Conservation (phyloP, 2,888 invertebrate genomes). For the Carabus problematicus region DNA sequence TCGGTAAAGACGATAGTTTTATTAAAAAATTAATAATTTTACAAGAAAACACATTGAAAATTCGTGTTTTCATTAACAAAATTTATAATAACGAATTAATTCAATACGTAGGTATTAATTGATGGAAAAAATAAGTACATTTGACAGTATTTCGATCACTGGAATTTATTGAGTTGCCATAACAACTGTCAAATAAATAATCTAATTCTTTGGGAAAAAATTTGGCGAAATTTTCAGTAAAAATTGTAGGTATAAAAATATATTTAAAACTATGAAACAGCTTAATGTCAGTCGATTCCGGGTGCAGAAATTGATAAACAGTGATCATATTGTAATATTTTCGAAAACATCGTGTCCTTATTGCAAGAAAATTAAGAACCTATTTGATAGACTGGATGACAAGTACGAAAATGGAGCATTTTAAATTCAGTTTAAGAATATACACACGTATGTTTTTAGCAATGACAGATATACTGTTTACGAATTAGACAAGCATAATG, state of each 20-base stretch:
- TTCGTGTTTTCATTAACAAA: no score
- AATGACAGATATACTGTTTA: constrained; percentile 19
- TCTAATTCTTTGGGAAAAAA: not conserved
- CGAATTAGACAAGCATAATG: constrained; percentile 31
- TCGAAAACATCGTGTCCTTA: constrained; percentile 38
- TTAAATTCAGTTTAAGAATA: no score
- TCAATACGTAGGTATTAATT: no score
- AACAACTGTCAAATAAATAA: constrained; percentile 19
- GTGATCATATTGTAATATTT: constrained; percentile 33
- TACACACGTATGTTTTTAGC: not conserved
- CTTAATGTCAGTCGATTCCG: not conserved
- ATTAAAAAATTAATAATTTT: no score
- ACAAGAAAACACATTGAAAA: no score
- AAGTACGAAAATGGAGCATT: no score
- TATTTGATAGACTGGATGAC: constrained; percentile 17
- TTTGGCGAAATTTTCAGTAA: no score
- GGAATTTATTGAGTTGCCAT: constrained; percentile 18
- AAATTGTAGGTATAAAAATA: no score
- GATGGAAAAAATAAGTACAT: no score
- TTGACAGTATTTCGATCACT: not conserved
- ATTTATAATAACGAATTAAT: no score
- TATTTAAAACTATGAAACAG: constrained; percentile 21
- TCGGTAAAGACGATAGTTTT: no score
- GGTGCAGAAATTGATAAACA: constrained; percentile 28
- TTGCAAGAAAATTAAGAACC: constrained; percentile 23